Evolutionary conservation across 1,140 invertebrate genomes (phyloP), one percentile per base, ranked within the genome.

Genomic region (Parasteatoda tepidariorum): DNA sequence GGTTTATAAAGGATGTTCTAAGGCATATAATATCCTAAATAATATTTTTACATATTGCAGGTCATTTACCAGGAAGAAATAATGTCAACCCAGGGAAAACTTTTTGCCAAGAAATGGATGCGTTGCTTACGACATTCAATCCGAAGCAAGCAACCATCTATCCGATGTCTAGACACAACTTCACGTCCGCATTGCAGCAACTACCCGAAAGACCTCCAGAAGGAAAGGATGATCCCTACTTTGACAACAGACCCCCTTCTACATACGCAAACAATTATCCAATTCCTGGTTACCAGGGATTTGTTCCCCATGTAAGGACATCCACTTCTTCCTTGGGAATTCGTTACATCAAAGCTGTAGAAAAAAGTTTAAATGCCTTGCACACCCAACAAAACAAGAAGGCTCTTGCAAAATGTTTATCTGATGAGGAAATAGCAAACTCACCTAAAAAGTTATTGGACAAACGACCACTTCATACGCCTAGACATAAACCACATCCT

Each of bases 231-330:
- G 68, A 83, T 28, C 81, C 81, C 18, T 83, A 83, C 28, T 83
- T 83, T 28, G 81, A 83, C 38, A 62, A 66, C 38, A 73, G 81
- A 67, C 81, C 81, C 3, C 81, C 81, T 11, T 83, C 81, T 3
- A 83, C 81, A 5, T 83, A 83, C 22, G 57, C 61, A 24, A 83
- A 74, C 33, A 83, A 83, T 34, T 83, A 74, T 66, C 81, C 81
- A 5, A 83, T 83, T 9, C 68, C 81, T 24, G 81, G 81, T 24
- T 83, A 83, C 28, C 68, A 83, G 55, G 81, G 81, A 0, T 83
- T 83, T n/a, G 81, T 83, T 54, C 81, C 81, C 18, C 68, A 67
- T 22, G 81, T 74, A 34, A 24, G 81, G 38, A 83, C 81, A 26
- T 83, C 81, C 15, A 74, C 81, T 13, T 83, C 81, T 34, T 73